A percentile compares a stretch with the other conserved stretches of the same genome.
Evolutionary conservation across 1,140 invertebrate species (phyloP).

Genomic region (Neodiprion virginianus): DNA sequence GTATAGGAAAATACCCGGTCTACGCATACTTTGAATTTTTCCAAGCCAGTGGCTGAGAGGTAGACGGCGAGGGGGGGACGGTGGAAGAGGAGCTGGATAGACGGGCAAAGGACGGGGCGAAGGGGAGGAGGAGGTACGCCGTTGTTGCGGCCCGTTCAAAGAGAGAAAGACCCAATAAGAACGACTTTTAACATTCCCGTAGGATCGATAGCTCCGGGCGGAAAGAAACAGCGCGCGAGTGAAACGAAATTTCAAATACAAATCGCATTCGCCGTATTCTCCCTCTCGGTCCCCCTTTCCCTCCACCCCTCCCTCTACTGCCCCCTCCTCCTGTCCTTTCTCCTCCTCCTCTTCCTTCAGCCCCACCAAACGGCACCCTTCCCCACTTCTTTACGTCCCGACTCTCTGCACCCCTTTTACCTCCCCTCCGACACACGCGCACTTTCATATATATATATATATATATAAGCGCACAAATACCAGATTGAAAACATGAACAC

Average conservation of each 20-base stretch:
- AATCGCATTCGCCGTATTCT: conserved; percentile 20
- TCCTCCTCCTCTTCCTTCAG: background rate
- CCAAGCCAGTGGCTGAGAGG: background rate
- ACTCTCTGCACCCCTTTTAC: conserved; percentile 26
- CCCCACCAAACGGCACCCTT: conserved; percentile 27
- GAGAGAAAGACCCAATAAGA: conserved; percentile 9
- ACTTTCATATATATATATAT: too few species aligned
- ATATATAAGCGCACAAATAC: background rate
- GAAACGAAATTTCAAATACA: conserved; percentile 21
- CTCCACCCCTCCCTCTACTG: background rate
- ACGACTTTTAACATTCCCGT: conserved; percentile 16
- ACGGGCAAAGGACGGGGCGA: background rate
- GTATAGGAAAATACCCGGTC: too few species aligned
- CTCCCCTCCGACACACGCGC: conserved; percentile 21
- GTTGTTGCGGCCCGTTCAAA: conserved; percentile 8
- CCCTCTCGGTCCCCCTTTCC: background rate
- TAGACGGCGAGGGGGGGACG: background rate
- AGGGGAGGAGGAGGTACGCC: background rate
- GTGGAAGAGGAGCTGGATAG: conserved; percentile 10
- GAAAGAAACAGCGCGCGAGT: conserved; percentile 12
- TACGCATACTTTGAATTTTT: too few species aligned
- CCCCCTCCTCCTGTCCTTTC: conserved; percentile 14
- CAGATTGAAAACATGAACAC: too few species aligned
- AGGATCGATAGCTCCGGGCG: background rate
- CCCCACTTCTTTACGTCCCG: conserved; percentile 14